Base-by-base conservation (phyloP, 2,113 vertebrate genomes). In the Limnothrissa miodon region DNA sequence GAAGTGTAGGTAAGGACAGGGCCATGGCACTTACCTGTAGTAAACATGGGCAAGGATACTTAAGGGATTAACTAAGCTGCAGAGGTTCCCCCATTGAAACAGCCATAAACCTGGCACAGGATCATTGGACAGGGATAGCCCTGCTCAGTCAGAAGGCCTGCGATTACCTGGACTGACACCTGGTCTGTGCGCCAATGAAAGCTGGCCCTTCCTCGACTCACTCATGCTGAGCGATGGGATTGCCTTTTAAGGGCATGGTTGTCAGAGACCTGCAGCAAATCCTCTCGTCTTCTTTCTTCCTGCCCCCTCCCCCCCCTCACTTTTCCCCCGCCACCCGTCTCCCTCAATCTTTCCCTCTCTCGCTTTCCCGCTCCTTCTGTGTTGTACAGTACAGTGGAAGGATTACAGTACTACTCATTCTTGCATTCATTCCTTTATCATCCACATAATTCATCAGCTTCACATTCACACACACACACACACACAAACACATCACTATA, bases 211-310 rank as follows among this genome's bases (percentile, higher is more conserved):
- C 83, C 88, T 81, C 83, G 53, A 74, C 62, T 86, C 83, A 80
- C 56, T 82, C 51, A 48, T 83, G 51, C 81, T 53, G 19, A 80
- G 25, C 74, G 78, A 78, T 29, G 79, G 78, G 66, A 90, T 88
- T 90, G 84, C 89, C 89, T 90, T 89, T 87, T 90, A 79, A 89
- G 89, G 89, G 53, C 85, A 88, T 89, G 46, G 56, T 81, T 87
- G 87, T 84, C 79, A 84, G 53, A 85, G 66, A 66, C 78, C 39
- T 86, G 66, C 39, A 82, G 78, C 56, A 48, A 82, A 39, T 56
- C 15, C 10, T 39, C 45, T 79, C 19, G 29, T 84, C 59, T 79
- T 80, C 66, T 85, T 78, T 62, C 80, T 82, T 42, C 45, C 44
- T 48, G 25, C 83, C 59, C 5, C 56, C 46, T 29, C 70, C 39